Conservation (phyloP, 2,797 vertebrate species). For the Dryobates pubescens region DNA sequence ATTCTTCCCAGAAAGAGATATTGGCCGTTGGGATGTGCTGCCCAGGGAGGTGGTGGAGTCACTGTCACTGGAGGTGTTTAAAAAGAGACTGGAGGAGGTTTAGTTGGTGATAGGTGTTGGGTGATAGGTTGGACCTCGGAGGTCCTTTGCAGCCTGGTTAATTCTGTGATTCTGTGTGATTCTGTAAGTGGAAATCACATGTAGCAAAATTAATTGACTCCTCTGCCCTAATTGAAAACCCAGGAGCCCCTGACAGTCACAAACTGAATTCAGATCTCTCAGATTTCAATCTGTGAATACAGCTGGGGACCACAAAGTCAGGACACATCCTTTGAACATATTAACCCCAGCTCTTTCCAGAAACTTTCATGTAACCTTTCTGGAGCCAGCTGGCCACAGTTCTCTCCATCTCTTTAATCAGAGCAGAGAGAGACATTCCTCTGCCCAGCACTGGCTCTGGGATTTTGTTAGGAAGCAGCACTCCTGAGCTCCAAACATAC, state of each 20-base stretch:
- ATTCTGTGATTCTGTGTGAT: too few species aligned
- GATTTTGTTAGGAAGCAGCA: not conserved
- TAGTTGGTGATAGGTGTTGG: too few species aligned
- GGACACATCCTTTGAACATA: not conserved
- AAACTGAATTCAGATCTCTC: not conserved
- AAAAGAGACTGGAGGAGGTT: too few species aligned
- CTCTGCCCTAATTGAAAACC: not conserved
- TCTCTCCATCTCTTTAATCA: not conserved
- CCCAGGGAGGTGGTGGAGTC: too few species aligned
- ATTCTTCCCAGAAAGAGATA: too few species aligned
- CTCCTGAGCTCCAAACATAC: not conserved
- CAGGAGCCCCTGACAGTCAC: not conserved
- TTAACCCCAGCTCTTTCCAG: not conserved
- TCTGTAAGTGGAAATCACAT: not conserved
- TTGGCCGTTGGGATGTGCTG: too few species aligned
- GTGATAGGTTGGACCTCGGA: too few species aligned
- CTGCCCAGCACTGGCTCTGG: fast-evolving
- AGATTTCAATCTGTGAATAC: not conserved
- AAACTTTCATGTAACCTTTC: not conserved
- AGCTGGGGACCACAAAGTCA: not conserved
- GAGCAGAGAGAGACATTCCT: not conserved
- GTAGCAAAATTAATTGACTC: conserved; percentile 19
- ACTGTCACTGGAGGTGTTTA: too few species aligned
- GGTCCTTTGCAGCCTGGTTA: too few species aligned
- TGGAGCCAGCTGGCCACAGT: not conserved